Percentiles rank a stretch among this genome's conserved stretches.
Evolutionary conservation across 2,888 invertebrate genomes (phyloP).

Genomic region (Erebia epiphron): DNA sequence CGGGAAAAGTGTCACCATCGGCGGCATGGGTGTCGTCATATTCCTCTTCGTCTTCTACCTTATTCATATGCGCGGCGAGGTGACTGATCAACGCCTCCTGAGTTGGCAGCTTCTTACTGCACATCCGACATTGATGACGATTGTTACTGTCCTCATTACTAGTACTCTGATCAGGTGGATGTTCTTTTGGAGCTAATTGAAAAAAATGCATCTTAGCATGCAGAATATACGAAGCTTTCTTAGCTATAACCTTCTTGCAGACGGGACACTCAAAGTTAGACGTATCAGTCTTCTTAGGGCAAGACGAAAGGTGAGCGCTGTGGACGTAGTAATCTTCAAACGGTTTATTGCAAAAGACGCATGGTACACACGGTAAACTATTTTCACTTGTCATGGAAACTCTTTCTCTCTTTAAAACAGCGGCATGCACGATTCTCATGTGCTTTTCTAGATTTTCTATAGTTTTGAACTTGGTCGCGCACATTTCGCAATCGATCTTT

Average conservation of each 20-base stretch:
- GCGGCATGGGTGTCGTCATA: conserved; percentile 43
- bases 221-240: conserved; percentile 55
- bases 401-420: conserved; percentile 49
- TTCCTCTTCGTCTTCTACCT: conserved; percentile 55
- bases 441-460: conserved; percentile 68
- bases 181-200: conserved; percentile 36
- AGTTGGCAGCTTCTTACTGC: conserved; percentile 59
- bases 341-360: conserved; percentile 59
- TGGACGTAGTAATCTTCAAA: conserved; percentile 65
- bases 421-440: conserved; percentile 68
- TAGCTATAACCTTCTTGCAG: conserved; percentile 56
- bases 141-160: conserved; percentile 17
- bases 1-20: conserved; percentile 47
- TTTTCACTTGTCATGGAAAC: conserved; percentile 32
- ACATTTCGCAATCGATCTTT: conserved; percentile 63
- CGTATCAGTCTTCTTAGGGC: conserved; percentile 54
- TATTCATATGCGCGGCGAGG: conserved; percentile 70
- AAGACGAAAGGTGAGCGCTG: conserved; percentile 59
- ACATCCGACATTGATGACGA: conserved; percentile 66
- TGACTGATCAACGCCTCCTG: conserved; percentile 70
- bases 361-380: conserved; percentile 56
- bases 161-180: conserved; percentile 8
- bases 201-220: conserved; percentile 69
- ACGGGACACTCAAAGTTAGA: conserved; percentile 58
- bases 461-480: conserved; percentile 64